These are phyloP conservation scores for Astatoreochromis straeleni DNA, from an alignment of 2,113 vertebrate species.

Conservation along the genomic window DNA sequence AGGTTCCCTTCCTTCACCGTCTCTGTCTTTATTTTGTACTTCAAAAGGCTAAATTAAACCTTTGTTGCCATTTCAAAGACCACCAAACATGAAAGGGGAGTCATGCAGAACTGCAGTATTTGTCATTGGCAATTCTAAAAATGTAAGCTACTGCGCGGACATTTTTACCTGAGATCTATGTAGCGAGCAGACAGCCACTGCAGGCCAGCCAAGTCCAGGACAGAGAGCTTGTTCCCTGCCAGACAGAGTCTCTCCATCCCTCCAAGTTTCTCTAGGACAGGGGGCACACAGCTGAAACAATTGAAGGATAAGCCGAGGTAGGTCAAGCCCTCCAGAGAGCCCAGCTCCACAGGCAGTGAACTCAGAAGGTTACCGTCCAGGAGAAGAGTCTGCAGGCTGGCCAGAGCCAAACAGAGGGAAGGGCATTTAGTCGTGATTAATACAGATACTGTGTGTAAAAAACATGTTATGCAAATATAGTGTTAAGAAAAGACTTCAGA, in stretches of 20 bases:
- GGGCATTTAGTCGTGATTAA: not conserved
- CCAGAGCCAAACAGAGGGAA: not conserved
- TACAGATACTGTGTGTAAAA: not conserved
- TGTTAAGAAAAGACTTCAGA: not conserved
- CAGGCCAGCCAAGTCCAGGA: conserved; percentile 73
- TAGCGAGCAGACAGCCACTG: conserved; percentile 84
- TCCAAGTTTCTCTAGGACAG: conserved; percentile 81
- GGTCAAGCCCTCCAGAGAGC: conserved; percentile 81
- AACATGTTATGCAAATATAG: not conserved
- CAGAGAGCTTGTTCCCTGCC: conserved; percentile 82
- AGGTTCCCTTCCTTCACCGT: not conserved
- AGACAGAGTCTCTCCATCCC: conserved; percentile 88
- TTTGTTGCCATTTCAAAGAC: not conserved
- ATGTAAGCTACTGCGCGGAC: not conserved
- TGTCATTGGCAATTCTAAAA: not conserved
- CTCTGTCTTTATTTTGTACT: not conserved
- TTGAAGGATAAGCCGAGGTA: conserved; percentile 96
- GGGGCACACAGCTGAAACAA: conserved; percentile 80
- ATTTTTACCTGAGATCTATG: conserved; percentile 84
- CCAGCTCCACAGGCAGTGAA: conserved; percentile 81
- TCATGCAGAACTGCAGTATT: not conserved
- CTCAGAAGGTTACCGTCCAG: conserved; percentile 89
- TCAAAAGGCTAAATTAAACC: not conserved
- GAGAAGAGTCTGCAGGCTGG: conserved; percentile 92
- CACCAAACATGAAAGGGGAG: not conserved